Evolutionary conservation across 2,797 vertebrate species (phyloP), one percentile per base, ranked within the genome.

Genomic region (Lerista edwardsae): DNA sequence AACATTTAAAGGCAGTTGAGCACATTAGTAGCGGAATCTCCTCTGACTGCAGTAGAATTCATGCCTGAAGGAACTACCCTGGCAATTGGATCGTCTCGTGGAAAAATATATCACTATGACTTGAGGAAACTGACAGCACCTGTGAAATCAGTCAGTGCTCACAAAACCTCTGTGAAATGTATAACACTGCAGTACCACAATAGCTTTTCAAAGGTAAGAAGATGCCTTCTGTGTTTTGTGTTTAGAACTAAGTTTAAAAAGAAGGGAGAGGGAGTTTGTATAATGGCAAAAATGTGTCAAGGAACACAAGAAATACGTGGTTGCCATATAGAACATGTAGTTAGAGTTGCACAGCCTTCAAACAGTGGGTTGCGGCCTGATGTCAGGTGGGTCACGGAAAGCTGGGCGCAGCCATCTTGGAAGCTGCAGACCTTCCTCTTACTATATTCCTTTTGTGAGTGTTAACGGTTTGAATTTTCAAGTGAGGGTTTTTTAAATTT

Each of bases 51-150:
- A 1, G 96, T 99, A 31, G 98, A 99, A 94, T 99, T 99, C 93
- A 97, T 97, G 91, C 97, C 96, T 39, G 98, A 99, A 62, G 98
- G 98, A n/a, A 97, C 97, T 6, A 97, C 98, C 71, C 94, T 99
- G 94, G 97, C 98, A 27, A 93, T 98, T 62, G 99, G 99, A 78
- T 97, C 98, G 90, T 98, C 98, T 68, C 97, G 97, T 82, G 99
- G 99, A 77, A 98, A 97, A 91, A 96, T 99, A 89, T 98, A 97
- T 93, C 96, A 98, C n/a, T 99, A 99, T 75, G 99, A 99, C 93
- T 96, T 99, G 91, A 97, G 99, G 90, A 98, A 99, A 94, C 94
- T 98, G 86, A 97, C 96, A 55, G 92, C 97, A 17, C 97, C 98
- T 9, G 95, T 97, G 90, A 97, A 96, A 94, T 93, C 96, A 87